Conservation (phyloP, 2,113 vertebrate genomes). For the Chaetodon trifascialis region DNA sequence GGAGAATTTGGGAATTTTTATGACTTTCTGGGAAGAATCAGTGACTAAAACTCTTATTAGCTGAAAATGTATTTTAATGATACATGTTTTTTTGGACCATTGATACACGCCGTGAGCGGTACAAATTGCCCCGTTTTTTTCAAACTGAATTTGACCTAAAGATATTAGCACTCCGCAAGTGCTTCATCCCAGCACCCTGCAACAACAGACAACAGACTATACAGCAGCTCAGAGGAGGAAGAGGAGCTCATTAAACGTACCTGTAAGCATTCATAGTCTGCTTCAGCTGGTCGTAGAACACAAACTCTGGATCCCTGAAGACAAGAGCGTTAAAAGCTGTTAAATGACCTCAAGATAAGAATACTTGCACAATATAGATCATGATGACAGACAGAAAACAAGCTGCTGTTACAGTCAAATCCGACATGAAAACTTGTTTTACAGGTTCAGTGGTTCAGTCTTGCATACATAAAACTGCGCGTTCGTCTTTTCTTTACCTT, state of each 20-base stretch:
- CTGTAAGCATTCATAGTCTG: slow-evolving; percentile 99
- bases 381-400: not conserved
- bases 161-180: too few species aligned
- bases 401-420: too few species aligned
- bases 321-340: not conserved
- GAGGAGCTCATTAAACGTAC: slow-evolving; percentile 73
- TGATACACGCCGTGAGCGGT: slow-evolving; percentile 32
- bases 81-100: slow-evolving; percentile 50
- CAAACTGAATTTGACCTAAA: slow-evolving; percentile 41
- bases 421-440: too few species aligned
- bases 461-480: not conserved
- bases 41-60: slow-evolving; percentile 22
- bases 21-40: slow-evolving; percentile 48
- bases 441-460: too few species aligned
- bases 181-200: too few species aligned
- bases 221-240: not conserved
- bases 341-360: not conserved
- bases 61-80: slow-evolving; percentile 52
- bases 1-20: slow-evolving; percentile 55
- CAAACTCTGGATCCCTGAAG: slow-evolving; percentile 96
- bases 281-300: slow-evolving; percentile 99
- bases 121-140: slow-evolving; percentile 41
- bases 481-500: slow-evolving; percentile 81
- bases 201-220: not conserved
- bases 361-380: too few species aligned